Percentiles rank a stretch among this genome's conserved stretches.
Conservation (phyloP, 2,888 invertebrate species). For the Metacarcinus magister region DNA sequence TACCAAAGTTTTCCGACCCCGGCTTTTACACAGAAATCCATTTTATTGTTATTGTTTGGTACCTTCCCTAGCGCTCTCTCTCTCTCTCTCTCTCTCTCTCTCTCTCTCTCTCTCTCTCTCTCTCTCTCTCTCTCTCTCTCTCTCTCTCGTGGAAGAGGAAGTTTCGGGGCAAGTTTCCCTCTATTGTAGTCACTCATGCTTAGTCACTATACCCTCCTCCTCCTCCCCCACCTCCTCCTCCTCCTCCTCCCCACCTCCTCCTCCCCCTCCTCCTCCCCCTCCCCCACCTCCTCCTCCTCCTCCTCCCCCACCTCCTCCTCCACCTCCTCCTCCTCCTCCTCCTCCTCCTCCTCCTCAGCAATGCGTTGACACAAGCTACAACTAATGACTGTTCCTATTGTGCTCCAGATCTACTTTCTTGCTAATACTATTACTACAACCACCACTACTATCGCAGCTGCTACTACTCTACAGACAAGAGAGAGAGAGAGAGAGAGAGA, state of each 20-base stretch:
- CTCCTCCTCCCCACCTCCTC: too few relatives aligned
- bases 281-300: background rate
- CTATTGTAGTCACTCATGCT: background rate
- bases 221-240: too few relatives aligned
- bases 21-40: background rate
- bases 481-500: background rate
- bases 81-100: slow-evolving; percentile 60
- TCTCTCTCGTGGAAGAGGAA: background rate
- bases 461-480: background rate
- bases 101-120: slow-evolving; percentile 63
- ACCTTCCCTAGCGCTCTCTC: background rate
- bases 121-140: slow-evolving; percentile 63
- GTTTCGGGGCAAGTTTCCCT: background rate
- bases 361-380: background rate
- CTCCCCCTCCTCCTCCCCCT: too few relatives aligned
- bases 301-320: background rate
- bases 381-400: background rate
- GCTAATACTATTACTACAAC: background rate
- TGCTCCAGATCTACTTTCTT: background rate
- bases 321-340: background rate
- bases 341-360: background rate
- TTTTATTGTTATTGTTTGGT: background rate
- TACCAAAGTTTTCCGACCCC: background rate
- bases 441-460: background rate
- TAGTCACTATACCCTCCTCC: background rate